Evolutionary conservation across 2,888 invertebrate species (phyloP), one percentile per base, ranked within the genome.

Genomic region (Drosophila lacicola): DNA sequence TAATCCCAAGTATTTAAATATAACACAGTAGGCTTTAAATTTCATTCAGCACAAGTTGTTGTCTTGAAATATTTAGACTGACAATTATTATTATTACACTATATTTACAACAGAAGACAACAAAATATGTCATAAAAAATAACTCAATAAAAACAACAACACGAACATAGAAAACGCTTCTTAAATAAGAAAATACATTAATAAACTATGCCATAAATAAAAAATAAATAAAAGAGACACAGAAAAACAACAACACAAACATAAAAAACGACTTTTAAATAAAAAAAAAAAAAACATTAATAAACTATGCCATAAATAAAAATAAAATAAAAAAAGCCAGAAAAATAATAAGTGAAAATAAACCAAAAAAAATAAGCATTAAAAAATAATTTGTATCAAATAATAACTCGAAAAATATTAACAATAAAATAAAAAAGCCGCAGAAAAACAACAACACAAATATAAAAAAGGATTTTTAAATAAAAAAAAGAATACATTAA

Each of bases 11-110:
- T 17, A 17, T 17, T 17, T 17, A 17, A 17, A 17, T 17, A 17
- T 17, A 17, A 17, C 17, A 17, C 17, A 65, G 65, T 65, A 56
- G 51, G 54, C 33, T 17, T 69, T 9, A 55, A 44, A 41, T 13
- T 41, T 69, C 70, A 69, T 17, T 17, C 9, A 13, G 1, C 9
- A 17, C 11, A n/a, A 14, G n/a, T 34, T 33, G n/a, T 34, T 33
- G 2, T 9, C 6, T 37, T n/a, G n/a, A 11, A 19, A 5, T 0
- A 17, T 39, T 11, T 5, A 4, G 1, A 41, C 3, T 8, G 3
- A 2, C 9, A 33, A 37, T 2, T 25, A 14, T 10, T 42, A 56
- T 42, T 51, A 42, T 11, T 19, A 21, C 14, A 55, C 55, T 19
- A 21, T 37, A 36, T 47, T 19, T 34, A 11, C n/a, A 37, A 36